These are phyloP conservation scores for Drosophila bunnanda DNA, from an alignment of 2,888 invertebrate genomes.

Conservation along the genomic window DNA sequence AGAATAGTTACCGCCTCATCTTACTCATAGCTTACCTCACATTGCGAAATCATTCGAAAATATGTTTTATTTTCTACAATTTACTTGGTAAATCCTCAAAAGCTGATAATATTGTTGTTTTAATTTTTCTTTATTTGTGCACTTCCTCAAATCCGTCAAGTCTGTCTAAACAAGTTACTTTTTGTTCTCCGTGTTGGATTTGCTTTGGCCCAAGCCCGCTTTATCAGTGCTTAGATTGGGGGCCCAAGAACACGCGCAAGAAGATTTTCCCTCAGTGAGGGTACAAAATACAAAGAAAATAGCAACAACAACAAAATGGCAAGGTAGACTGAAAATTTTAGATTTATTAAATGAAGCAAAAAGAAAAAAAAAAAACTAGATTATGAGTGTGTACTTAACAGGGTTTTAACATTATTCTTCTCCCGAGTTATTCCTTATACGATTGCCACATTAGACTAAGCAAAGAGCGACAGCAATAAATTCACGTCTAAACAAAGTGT, in stretches of 20 bases:
- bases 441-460: conserved; percentile 62
- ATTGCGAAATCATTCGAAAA: conserved; percentile 49
- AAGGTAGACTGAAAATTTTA: conserved; percentile 45
- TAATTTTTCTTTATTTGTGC: conserved; percentile 63
- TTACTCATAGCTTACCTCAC: conserved; percentile 30
- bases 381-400: conserved; percentile 26
- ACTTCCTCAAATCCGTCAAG: conserved; percentile 59
- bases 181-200: not conserved
- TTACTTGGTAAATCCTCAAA: conserved; percentile 52
- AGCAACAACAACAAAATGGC: conserved; percentile 44
- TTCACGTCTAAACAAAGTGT: conserved; percentile 80
- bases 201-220: conserved; percentile 17
- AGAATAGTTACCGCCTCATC: conserved; percentile 1
- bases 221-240: conserved; percentile 34
- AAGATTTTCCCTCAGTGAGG: conserved; percentile 14
- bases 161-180: conserved; percentile 55
- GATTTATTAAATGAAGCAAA: conserved; percentile 42
- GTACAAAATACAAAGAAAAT: not conserved
- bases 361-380: conserved; percentile 32
- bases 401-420: conserved; percentile 33
- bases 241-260: conserved; percentile 39
- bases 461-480: conserved; percentile 65
- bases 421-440: conserved; percentile 23
- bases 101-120: conserved; percentile 47
- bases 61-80: conserved; percentile 45